These are phyloP conservation scores for Pomatorhinus ruficollis DNA, from an alignment of 2,113 vertebrate genomes.

Conservation along the genomic window DNA sequence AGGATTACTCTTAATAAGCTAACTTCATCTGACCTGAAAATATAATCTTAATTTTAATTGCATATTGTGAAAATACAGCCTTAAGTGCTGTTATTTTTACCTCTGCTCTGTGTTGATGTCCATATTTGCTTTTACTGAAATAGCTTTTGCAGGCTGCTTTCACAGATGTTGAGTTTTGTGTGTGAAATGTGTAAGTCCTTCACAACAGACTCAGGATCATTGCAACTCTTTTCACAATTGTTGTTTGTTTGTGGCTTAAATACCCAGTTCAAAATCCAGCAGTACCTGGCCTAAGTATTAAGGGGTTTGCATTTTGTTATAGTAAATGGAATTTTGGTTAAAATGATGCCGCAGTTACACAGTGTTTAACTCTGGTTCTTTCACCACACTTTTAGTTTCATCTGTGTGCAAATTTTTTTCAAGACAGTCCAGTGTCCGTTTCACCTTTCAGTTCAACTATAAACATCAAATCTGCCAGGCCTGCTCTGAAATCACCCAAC, in stretches of 20 bases:
- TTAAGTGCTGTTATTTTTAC: neutral
- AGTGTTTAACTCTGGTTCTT: conserved; percentile 25
- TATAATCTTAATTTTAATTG: neutral
- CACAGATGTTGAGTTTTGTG: neutral
- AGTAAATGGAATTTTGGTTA: neutral
- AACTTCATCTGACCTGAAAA: neutral
- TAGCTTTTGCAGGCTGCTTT: neutral
- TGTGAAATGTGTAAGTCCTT: neutral
- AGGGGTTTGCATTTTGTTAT: accelerated
- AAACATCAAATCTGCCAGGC: conserved; percentile 86
- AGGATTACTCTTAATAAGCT: neutral
- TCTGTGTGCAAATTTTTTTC: conserved; percentile 88
- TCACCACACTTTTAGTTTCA: conserved; percentile 79
- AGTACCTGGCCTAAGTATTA: neutral
- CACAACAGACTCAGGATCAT: neutral
- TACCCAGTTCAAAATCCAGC: neutral
- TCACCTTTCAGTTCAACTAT: conserved; percentile 70
- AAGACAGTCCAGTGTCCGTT: conserved; percentile 74
- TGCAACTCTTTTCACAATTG: neutral
- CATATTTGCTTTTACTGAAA: neutral
- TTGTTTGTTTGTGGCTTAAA: neutral
- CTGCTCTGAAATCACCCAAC: conserved; percentile 83
- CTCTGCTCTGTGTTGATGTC: neutral
- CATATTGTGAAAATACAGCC: neutral
- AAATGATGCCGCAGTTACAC: neutral